Percentiles rank a stretch among this genome's conserved stretches.
Evolutionary conservation across 2,888 invertebrate species (phyloP).

Genomic region (Cerastoderma edule): DNA sequence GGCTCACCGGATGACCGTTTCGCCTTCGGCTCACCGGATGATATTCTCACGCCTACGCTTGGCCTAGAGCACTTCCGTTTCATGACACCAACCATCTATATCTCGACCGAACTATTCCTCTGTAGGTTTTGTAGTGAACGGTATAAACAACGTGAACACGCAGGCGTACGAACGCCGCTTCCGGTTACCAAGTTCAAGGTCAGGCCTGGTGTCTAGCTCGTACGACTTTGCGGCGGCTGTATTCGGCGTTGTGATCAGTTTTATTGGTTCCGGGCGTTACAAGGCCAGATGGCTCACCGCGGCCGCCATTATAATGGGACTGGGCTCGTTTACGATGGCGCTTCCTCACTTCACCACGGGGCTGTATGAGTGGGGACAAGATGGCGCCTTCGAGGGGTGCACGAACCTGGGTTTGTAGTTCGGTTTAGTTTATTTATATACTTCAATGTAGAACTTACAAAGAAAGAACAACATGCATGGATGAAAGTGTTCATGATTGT

Average conservation of each 20-base stretch:
- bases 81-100: background rate
- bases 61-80: background rate
- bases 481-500: no score
- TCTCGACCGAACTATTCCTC: background rate
- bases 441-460: no score
- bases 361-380: slow-evolving; percentile 85
- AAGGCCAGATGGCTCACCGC: slow-evolving; percentile 89
- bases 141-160: slow-evolving; percentile 81
- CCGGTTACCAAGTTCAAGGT: slow-evolving; percentile 75
- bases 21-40: no score
- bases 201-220: slow-evolving; percentile 79
- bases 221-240: slow-evolving; percentile 81
- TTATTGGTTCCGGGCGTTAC: slow-evolving; percentile 71
- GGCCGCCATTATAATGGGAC: slow-evolving; percentile 90
- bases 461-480: no score
- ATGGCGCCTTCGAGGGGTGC: slow-evolving; percentile 41
- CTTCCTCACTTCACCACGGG: slow-evolving; percentile 92
- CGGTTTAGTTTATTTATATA: no score
- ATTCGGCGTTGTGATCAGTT: slow-evolving; percentile 75
- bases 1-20: no score
- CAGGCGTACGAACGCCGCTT: slow-evolving; percentile 80
- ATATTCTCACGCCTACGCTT: background rate
- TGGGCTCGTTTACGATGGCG: slow-evolving; percentile 89
- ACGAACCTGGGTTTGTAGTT: slow-evolving; percentile 6
- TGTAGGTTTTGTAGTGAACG: slow-evolving; percentile 81